These are phyloP conservation scores for Euschistus heros DNA, from an alignment of 1,140 invertebrate species.

Conservation along the genomic window DNA sequence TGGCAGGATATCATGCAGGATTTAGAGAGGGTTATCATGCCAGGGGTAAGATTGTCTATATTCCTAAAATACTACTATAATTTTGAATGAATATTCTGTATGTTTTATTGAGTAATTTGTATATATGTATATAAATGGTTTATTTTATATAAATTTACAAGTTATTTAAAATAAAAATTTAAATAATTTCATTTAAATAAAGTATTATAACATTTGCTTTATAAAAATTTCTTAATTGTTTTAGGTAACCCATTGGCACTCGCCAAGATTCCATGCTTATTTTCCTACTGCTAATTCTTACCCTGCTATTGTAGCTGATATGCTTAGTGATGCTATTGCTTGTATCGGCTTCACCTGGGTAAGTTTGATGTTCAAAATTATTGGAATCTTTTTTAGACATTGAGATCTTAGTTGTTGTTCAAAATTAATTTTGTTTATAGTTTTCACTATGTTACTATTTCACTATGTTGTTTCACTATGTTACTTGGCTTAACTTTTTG, in stretches of 20 bases:
- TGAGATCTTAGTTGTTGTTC: too few relatives aligned
- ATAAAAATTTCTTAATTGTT: slow-evolving; percentile 28
- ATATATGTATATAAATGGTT: too few relatives aligned
- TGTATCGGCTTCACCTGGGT: slow-evolving; percentile 85
- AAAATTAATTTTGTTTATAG: too few relatives aligned
- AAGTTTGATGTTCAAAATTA: slow-evolving; percentile 31
- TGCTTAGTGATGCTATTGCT: slow-evolving; percentile 86
- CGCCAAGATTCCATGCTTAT: slow-evolving; percentile 94
- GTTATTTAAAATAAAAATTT: too few relatives aligned
- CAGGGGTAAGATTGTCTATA: slow-evolving; percentile 51
- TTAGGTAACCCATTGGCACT: slow-evolving; percentile 94
- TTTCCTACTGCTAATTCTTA: slow-evolving; percentile 96
- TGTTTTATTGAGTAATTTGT: not conserved
- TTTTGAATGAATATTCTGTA: not conserved
- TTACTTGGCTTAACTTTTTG: not conserved
- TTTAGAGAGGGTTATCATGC: slow-evolving; percentile 91
- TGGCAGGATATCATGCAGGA: slow-evolving; percentile 87
- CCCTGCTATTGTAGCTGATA: slow-evolving; percentile 87
- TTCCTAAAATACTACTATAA: not conserved
- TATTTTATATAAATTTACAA: too few relatives aligned
- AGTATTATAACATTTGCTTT: not conserved
- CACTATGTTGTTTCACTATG: not conserved
- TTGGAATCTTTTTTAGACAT: too few relatives aligned
- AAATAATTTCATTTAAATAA: too few relatives aligned
- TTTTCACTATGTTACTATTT: not conserved